Evolutionary conservation across 2,797 vertebrate genomes (phyloP).

Genomic region (Bufotes viridis): DNA sequence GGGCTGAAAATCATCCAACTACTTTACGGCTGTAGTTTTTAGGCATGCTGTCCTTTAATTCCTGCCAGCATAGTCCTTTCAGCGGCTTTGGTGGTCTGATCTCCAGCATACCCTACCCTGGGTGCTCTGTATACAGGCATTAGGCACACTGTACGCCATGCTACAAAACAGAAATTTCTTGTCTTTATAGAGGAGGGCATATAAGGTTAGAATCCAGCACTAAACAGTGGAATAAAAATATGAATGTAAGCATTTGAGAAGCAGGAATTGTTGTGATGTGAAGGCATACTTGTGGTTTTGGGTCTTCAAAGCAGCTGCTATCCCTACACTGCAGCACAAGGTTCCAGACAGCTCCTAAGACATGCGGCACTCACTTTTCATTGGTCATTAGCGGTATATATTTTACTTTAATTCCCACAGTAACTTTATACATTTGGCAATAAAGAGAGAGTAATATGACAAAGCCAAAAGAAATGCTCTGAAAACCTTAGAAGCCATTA

Average conservation of each 20-base stretch:
- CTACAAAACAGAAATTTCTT: neutral
- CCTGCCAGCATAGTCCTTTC: neutral
- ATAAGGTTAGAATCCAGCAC: conserved; percentile 28
- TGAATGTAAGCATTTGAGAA: conserved; percentile 31
- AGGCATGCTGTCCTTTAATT: neutral
- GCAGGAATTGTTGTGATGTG: conserved; percentile 51
- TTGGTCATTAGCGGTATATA: conserved; percentile 50
- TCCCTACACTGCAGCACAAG: conserved; percentile 32
- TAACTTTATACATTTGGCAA: conserved; percentile 53
- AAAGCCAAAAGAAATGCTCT: conserved; percentile 48
- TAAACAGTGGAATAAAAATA: conserved; percentile 39
- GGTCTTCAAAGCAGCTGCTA: conserved; percentile 54
- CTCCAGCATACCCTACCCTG: neutral
- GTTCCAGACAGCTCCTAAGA: conserved; percentile 54
- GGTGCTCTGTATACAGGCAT: neutral
- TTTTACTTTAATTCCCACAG: conserved; percentile 41
- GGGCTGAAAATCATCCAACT: too few species aligned
- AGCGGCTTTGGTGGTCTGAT: neutral
- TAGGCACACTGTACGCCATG: neutral
- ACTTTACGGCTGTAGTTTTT: too few species aligned
- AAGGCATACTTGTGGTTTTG: conserved; percentile 57
- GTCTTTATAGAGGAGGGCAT: conserved; percentile 26
- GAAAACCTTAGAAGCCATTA: conserved; percentile 41
- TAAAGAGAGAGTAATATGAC: conserved; percentile 34
- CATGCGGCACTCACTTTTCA: conserved; percentile 28